Percentiles rank a stretch among this genome's conserved stretches.
Evolutionary conservation across 2,888 invertebrate species (phyloP).

Genomic region (Hecatera dysodea): DNA sequence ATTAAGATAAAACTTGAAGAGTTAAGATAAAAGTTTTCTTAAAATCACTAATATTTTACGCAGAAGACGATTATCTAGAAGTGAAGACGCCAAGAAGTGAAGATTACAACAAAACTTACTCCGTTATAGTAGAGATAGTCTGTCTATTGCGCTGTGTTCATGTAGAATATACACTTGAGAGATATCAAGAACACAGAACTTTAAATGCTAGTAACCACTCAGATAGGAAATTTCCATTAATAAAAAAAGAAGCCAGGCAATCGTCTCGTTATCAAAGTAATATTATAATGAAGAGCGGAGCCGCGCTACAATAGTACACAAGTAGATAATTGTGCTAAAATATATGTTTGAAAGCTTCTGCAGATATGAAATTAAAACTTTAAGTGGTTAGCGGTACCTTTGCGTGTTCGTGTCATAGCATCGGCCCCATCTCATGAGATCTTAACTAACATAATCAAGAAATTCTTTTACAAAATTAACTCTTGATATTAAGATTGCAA

Average conservation of each 20-base stretch:
- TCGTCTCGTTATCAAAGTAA: conserved; percentile 12
- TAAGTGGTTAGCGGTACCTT: conserved; percentile 35
- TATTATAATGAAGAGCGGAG: conserved; percentile 17
- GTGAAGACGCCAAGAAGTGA: conserved; percentile 48
- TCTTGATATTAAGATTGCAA: conserved; percentile 57
- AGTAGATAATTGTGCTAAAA: conserved; percentile 9
- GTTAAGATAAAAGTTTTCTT: conserved; percentile 45
- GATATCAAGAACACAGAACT: conserved; percentile 42
- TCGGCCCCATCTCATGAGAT: conserved; percentile 32
- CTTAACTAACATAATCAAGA: conserved; percentile 43
- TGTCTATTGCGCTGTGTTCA: conserved; percentile 35
- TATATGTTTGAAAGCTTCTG: conserved; percentile 17
- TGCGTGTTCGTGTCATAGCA: conserved; percentile 42
- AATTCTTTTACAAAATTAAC: conserved; percentile 48
- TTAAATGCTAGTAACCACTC: conserved; percentile 21
- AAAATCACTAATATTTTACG: conserved; percentile 55
- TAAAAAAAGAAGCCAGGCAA: conserved; percentile 1
- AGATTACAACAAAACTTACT: conserved; percentile 57
- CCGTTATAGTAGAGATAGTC: conserved; percentile 48
- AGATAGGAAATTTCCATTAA: conserved; percentile 31
- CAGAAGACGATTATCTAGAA: conserved; percentile 49
- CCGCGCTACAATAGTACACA: neutral
- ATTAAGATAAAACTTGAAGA: conserved; percentile 60
- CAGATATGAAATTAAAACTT: conserved; percentile 25
- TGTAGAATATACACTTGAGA: conserved; percentile 36